These are phyloP conservation scores for Melanotus villosus DNA, from an alignment of 2,888 invertebrate species.

Conservation along the genomic window DNA sequence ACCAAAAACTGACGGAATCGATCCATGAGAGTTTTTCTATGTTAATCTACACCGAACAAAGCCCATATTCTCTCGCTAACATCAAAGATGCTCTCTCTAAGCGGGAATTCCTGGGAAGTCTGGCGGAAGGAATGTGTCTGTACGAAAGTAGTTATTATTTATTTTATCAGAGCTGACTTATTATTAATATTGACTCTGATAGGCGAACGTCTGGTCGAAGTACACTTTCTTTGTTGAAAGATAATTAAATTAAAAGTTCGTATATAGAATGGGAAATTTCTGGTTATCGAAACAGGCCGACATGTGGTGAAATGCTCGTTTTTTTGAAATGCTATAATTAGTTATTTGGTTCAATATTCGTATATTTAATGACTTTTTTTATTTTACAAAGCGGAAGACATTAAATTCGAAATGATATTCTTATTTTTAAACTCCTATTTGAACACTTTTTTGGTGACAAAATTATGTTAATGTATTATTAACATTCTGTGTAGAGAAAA, in stretches of 20 bases:
- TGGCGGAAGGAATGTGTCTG: background rate
- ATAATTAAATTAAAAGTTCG: constrained; percentile 3
- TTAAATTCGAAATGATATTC: too few species aligned
- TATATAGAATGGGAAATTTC: background rate
- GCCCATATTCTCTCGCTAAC: too few species aligned
- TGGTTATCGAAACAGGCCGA: too few species aligned
- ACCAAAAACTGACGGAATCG: constrained; percentile 4
- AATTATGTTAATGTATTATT: too few species aligned
- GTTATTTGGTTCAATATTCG: too few species aligned
- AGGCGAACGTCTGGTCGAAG: constrained; percentile 25
- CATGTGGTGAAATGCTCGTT: background rate
- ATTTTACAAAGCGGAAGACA: too few species aligned
- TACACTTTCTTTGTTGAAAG: constrained; percentile 23
- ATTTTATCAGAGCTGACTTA: constrained; percentile 8
- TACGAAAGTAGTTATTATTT: background rate
- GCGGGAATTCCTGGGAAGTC: background rate
- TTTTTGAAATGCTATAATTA: background rate
- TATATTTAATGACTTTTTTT: too few species aligned
- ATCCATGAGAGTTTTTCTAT: too few species aligned
- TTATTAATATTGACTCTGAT: constrained; percentile 25
- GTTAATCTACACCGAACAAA: too few species aligned
- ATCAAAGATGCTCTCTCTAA: background rate
- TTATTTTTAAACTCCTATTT: too few species aligned
- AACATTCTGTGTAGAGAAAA: too few species aligned
- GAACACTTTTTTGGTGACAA: too few species aligned